These are phyloP conservation scores for Malurus leucopterus DNA, from an alignment of 2,797 vertebrate species.

Conservation along the genomic window DNA sequence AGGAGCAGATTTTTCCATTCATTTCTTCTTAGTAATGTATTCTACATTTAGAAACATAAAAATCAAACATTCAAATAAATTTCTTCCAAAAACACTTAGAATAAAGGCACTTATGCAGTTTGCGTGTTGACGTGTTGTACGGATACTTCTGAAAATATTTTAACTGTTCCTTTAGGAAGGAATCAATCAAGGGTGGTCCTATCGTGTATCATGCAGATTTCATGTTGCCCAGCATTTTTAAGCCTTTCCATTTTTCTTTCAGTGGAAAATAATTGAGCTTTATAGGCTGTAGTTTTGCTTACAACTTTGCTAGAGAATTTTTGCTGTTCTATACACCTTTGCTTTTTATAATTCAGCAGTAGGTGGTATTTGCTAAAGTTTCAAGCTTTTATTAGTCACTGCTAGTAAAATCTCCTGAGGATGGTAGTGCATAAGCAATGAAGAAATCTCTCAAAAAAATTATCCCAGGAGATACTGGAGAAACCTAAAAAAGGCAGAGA, in stretches of 20 bases:
- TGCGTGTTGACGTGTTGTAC: not conserved
- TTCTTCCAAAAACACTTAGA: not conserved
- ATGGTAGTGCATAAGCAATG: not conserved
- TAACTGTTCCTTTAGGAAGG: not conserved
- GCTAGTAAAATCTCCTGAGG: not conserved
- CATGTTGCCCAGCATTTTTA: not conserved
- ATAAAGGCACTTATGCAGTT: not conserved
- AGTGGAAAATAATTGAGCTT: not conserved
- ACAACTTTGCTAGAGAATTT: not conserved
- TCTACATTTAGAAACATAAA: not conserved
- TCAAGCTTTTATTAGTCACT: not conserved
- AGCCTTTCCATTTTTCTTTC: not conserved
- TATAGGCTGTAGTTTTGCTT: not conserved
- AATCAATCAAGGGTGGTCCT: not conserved
- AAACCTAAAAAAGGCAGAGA: not conserved
- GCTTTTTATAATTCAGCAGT: slow-evolving; percentile 42
- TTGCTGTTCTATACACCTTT: slow-evolving; percentile 32
- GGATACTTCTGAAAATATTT: not conserved
- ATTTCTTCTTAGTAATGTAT: not conserved
- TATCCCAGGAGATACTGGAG: not conserved
- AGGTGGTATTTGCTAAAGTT: slow-evolving; percentile 47
- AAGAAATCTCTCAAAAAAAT: not conserved
- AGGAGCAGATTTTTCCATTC: not conserved
- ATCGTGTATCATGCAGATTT: not conserved
- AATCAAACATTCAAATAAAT: not conserved